These are phyloP conservation scores for Triplophysa rosa DNA, from an alignment of 2,113 vertebrate genomes.

Conservation along the genomic window DNA sequence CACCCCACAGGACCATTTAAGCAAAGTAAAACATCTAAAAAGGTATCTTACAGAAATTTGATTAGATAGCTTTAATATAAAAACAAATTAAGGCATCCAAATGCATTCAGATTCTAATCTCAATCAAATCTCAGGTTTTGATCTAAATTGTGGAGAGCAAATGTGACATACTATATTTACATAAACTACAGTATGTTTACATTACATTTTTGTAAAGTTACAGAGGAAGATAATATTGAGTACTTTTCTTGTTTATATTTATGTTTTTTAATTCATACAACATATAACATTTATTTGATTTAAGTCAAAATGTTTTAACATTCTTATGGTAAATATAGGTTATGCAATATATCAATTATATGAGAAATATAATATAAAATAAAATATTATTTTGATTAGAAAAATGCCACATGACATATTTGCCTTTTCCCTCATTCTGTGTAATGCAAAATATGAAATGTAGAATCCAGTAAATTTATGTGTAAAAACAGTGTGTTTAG, in stretches of 20 bases:
- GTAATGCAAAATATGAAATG: not conserved
- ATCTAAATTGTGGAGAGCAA: not conserved
- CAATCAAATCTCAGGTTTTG: no score
- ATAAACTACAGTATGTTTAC: not conserved
- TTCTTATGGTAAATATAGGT: not conserved
- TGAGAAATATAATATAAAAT: not conserved
- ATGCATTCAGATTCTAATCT: no score
- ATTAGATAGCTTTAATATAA: no score
- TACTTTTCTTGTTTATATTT: no score
- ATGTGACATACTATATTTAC: not conserved
- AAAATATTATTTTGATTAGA: not conserved
- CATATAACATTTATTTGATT: not conserved
- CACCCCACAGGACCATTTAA: not conserved
- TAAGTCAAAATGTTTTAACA: not conserved
- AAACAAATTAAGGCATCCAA: no score
- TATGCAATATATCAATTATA: no score
- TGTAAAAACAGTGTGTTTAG: constrained; percentile 18
- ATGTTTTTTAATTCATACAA: not conserved
- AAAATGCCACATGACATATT: not conserved
- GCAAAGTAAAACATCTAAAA: no score
- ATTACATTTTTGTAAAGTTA: not conserved
- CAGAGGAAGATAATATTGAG: not conserved
- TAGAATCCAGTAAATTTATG: not conserved
- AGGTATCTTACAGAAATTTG: no score
- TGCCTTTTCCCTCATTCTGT: constrained; percentile 10